Conservation (phyloP, 2,797 vertebrate species). For the Pampus argenteus region DNA sequence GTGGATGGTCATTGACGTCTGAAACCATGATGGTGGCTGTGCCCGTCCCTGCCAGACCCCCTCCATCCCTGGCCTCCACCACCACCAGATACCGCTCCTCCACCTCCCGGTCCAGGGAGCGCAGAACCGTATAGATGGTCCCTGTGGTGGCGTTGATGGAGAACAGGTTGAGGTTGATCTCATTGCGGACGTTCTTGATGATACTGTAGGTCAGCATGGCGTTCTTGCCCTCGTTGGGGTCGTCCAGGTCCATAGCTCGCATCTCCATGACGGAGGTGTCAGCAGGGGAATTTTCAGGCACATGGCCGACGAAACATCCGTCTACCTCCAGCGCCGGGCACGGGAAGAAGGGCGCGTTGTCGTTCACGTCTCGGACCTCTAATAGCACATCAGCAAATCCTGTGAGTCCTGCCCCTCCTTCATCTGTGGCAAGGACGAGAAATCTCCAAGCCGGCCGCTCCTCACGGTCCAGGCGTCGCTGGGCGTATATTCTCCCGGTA, state of each 20-base stretch:
- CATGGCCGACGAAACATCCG: slow-evolving; percentile 86
- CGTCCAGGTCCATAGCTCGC: slow-evolving; percentile 90
- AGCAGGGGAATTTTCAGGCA: slow-evolving; percentile 89
- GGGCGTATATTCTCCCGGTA: slow-evolving; percentile 86
- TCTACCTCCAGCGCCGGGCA: slow-evolving; percentile 79
- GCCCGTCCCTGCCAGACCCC: slow-evolving; percentile 89
- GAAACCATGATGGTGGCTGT: slow-evolving; percentile 91
- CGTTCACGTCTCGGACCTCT: slow-evolving; percentile 89
- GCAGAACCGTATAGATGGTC: slow-evolving; percentile 87
- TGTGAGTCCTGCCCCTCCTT: slow-evolving; percentile 88
- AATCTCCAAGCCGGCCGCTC: slow-evolving; percentile 88
- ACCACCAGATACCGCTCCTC: slow-evolving; percentile 88
- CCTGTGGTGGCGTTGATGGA: slow-evolving; percentile 88
- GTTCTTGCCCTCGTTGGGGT: slow-evolving; percentile 86
- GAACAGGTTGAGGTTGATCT: slow-evolving; percentile 92
- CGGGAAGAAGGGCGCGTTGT: slow-evolving; percentile 89
- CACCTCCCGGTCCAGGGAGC: slow-evolving; percentile 88
- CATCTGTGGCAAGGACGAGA: slow-evolving; percentile 91
- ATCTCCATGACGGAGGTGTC: slow-evolving; percentile 92
- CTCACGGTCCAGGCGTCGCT: slow-evolving; percentile 87
- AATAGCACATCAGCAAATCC: slow-evolving; percentile 92
- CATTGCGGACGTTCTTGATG: slow-evolving; percentile 88
- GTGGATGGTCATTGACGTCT: slow-evolving; percentile 91
- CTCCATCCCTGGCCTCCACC: slow-evolving; percentile 91
- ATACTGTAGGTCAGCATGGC: slow-evolving; percentile 90